Evolutionary conservation across 2,113 vertebrate species (phyloP).

Genomic region (Peromyscus leucopus): DNA sequence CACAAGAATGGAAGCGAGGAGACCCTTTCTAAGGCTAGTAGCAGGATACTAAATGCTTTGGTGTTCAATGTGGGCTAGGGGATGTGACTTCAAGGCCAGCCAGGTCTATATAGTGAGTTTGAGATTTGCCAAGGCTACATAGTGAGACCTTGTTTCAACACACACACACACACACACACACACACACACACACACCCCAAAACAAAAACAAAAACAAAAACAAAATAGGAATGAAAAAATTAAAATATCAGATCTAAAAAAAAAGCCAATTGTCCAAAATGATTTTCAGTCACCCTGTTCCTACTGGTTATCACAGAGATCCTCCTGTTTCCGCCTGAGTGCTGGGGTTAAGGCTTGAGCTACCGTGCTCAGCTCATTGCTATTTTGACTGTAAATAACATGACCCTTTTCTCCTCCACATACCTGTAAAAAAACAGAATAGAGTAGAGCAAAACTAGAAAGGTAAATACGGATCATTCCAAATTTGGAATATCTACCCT

Average conservation of each 20-base stretch:
- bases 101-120: no score
- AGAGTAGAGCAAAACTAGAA: neutral
- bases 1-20: neutral
- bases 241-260: no score
- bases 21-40: neutral
- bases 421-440: neutral
- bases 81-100: no score
- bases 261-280: no score
- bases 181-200: no score
- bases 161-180: no score
- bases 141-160: no score
- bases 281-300: no score
- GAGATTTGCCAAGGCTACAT: no score
- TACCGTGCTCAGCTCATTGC: neutral
- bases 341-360: neutral
- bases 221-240: no score
- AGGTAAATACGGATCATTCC: conserved; percentile 10
- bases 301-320: neutral
- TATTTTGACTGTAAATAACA: conserved; percentile 2
- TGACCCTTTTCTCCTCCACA: conserved; percentile 42
- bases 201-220: no score
- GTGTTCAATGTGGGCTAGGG: neutral
- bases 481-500: conserved; percentile 11
- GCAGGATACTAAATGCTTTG: neutral
- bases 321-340: neutral